Evolutionary conservation across 2,888 invertebrate genomes (phyloP).

Genomic region (Idaea biselata): DNA sequence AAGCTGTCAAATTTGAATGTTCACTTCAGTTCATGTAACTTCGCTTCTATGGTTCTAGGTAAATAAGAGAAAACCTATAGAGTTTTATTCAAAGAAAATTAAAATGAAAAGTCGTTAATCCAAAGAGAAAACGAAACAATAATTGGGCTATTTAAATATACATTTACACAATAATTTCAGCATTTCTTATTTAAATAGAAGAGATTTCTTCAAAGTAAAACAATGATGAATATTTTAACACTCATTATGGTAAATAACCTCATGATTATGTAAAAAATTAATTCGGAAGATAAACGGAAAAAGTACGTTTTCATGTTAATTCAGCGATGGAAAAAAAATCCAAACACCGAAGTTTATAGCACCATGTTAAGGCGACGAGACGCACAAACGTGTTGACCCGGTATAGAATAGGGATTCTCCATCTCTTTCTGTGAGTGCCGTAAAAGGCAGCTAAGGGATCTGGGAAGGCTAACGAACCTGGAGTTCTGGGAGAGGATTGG

Average conservation of each 20-base stretch:
- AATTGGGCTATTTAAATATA: slow-evolving; percentile 11
- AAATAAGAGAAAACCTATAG: background rate
- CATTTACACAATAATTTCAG: slow-evolving; percentile 19
- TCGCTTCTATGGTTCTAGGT: too few relatives aligned
- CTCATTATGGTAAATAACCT: slow-evolving; percentile 37
- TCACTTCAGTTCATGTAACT: too few relatives aligned
- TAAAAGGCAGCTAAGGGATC: too few relatives aligned
- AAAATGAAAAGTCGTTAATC: background rate
- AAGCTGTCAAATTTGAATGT: too few relatives aligned
- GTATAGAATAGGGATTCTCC: too few relatives aligned
- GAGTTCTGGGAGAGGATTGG: too few relatives aligned
- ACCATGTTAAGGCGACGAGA: slow-evolving; percentile 35
- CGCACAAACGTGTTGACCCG: too few relatives aligned
- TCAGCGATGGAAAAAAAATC: slow-evolving; percentile 45
- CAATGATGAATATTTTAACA: slow-evolving; percentile 39
- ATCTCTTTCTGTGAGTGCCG: too few relatives aligned
- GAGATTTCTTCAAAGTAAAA: slow-evolving; percentile 16
- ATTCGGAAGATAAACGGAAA: slow-evolving; percentile 44
- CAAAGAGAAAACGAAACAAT: background rate
- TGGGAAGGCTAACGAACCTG: too few relatives aligned
- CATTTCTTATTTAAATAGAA: slow-evolving; percentile 22
- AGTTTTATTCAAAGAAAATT: background rate
- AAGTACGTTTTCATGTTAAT: slow-evolving; percentile 55
- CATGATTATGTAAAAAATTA: slow-evolving; percentile 45
- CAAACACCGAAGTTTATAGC: slow-evolving; percentile 35